Evolutionary conservation across 1,140 invertebrate species (phyloP).

Genomic region (Trachymyrmex cornetzi): DNA sequence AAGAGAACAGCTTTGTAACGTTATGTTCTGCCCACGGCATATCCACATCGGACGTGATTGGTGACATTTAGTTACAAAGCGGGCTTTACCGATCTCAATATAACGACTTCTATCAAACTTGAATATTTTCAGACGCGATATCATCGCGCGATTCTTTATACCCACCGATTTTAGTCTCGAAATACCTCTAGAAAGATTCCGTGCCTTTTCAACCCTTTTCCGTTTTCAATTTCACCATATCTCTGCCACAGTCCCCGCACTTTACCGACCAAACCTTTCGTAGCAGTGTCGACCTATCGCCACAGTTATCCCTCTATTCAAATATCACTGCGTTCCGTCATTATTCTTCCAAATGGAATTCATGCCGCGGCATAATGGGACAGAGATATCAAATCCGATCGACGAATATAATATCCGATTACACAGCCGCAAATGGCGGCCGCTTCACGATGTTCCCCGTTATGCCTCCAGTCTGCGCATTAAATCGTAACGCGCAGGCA

Average conservation of each 20-base stretch:
- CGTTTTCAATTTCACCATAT: constrained; percentile 32
- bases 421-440: constrained; percentile 58
- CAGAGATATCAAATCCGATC: constrained; percentile 77
- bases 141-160: constrained; percentile 30
- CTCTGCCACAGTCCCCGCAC: background rate
- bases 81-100: background rate
- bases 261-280: background rate
- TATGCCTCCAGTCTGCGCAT: background rate
- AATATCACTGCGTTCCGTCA: constrained; percentile 68
- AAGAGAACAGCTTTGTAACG: background rate
- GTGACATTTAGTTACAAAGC: constrained; percentile 26
- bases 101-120: constrained; percentile 1
- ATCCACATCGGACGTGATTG: background rate
- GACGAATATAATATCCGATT: constrained; percentile 79
- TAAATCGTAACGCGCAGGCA: constrained; percentile 25
- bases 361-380: constrained; percentile 75
- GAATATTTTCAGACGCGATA: background rate
- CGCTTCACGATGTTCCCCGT: background rate
- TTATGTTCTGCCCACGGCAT: background rate
- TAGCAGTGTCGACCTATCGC: constrained; percentile 42
- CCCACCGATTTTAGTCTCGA: constrained; percentile 36
- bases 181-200: background rate
- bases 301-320: constrained; percentile 62
- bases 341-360: constrained; percentile 77
- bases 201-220: background rate